These are phyloP conservation scores for Argyresthia goedartella DNA, from an alignment of 2,888 invertebrate genomes.

Conservation along the genomic window DNA sequence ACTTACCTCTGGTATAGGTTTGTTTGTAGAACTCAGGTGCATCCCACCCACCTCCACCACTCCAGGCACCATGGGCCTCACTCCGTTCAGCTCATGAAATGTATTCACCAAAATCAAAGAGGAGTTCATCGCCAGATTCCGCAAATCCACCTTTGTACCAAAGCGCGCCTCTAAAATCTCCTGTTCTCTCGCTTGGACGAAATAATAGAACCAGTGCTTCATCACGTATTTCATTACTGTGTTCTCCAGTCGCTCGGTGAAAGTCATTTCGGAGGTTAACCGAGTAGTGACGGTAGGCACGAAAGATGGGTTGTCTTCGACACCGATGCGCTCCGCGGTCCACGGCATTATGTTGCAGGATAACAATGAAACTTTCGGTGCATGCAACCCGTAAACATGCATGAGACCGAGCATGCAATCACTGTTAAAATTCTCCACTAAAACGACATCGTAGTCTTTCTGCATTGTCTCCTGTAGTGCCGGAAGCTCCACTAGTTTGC, in stretches of 20 bases:
- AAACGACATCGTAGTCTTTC: conserved; percentile 71
- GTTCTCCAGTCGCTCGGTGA: conserved; percentile 57
- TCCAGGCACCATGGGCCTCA: conserved; percentile 66
- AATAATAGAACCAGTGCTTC: conserved; percentile 39
- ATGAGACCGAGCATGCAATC: conserved; percentile 75
- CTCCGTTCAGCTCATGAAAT: conserved; percentile 71
- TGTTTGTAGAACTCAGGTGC: conserved; percentile 52
- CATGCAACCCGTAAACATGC: conserved; percentile 58
- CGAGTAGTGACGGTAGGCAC: conserved; percentile 65
- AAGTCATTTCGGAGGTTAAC: conserved; percentile 57
- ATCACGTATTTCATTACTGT: conserved; percentile 31
- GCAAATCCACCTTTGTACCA: conserved; percentile 57
- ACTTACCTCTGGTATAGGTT: conserved; percentile 58
- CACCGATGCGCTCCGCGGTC: conserved; percentile 51
- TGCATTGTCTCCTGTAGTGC: conserved; percentile 41
- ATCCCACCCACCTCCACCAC: conserved; percentile 76
- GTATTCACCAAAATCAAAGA: conserved; percentile 72
- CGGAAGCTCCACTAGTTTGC: conserved; percentile 40
- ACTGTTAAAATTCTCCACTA: conserved; percentile 74
- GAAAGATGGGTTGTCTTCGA: conserved; percentile 61
- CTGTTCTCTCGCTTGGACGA: conserved; percentile 41
- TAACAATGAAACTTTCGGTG: conserved; percentile 68
- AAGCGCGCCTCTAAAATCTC: conserved; percentile 50
- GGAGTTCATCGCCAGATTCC: conserved; percentile 60
- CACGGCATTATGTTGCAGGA: conserved; percentile 73